Evolutionary conservation across 1,140 invertebrate genomes (phyloP), one percentile per base, ranked within the genome.

Genomic region (Carposina sasakii): DNA sequence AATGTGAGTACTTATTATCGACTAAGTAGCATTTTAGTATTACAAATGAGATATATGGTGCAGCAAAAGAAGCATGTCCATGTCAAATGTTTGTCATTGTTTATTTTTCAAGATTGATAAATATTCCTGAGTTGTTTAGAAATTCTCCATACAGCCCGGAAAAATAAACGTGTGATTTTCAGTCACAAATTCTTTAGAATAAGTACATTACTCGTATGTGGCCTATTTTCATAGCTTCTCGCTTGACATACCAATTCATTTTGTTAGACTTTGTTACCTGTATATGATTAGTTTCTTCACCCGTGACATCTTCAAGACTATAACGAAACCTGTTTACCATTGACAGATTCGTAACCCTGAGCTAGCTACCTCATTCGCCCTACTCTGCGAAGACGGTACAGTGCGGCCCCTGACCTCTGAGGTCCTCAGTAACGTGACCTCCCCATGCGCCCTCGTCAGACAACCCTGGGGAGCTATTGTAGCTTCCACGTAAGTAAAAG

Each of bases 321-420:
- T 19, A 57, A 40, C 8, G 6, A 34, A 34, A 15, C 15, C 5
- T 34, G n/a, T n/a, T 34, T 9, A 9, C 15, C 5, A 6, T 12
- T 12, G 13, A 26, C 50, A 81, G 75, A 48, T 60, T 13, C 73
- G 73, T 44, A 75, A 72, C 42, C 68, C 73, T 0, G 51, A 69
- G 36, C 50, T 64, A 6, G 54, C 63, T 6, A 45, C 43, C 1
- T 59, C 55, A 5, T 83, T 52, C 53, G 58, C 71, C 0, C 10
- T 81, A 16, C 57, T 95, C 28, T 96, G 94, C 74, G 86, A 88
- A n/a, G 87, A 93, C 73, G 92, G 91, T 3, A 84, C 81, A 1
- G 56, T 87, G 0, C 48, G 63, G 1, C 54, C 77, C 0, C 59
- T 90, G 3, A 73, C 76, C 8, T 34, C 51, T 0, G 51, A 57